These are phyloP conservation scores for Discoglossus pictus DNA, from an alignment of 2,797 vertebrate genomes.

Conservation along the genomic window DNA sequence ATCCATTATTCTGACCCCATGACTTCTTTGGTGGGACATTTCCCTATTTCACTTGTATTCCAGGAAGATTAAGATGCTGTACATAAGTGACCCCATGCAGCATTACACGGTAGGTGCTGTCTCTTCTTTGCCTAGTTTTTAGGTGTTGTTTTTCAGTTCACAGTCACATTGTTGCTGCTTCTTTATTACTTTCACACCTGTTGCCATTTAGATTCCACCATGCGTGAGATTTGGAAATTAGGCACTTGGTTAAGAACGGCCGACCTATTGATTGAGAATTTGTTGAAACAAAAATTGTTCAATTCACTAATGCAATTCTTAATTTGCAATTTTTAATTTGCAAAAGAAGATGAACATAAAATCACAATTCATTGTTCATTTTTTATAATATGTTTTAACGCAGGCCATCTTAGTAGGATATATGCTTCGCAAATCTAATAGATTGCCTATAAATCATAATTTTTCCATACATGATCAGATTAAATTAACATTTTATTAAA, in stretches of 20 bases:
- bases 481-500: no score
- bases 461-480: no score
- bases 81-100: slow-evolving; percentile 75
- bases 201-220: neutral
- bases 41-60: slow-evolving; percentile 53
- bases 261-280: neutral
- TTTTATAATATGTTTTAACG: no score
- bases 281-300: neutral
- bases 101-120: slow-evolving; percentile 83
- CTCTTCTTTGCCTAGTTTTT: accelerated
- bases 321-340: no score
- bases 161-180: slow-evolving; percentile 1
- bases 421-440: no score
- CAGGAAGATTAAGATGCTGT: slow-evolving; percentile 80
- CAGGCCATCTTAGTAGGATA: no score
- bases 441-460: no score
- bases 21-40: slow-evolving; percentile 61
- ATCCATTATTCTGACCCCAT: slow-evolving; percentile 57
- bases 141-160: neutral
- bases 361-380: no score
- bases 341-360: no score
- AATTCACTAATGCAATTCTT: no score
- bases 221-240: slow-evolving; percentile 31
- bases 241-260: slow-evolving; percentile 1
- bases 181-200: neutral